These are phyloP conservation scores for Cossypha niveicapilla DNA, from an alignment of 2,797 vertebrate genomes.

Conservation along the genomic window DNA sequence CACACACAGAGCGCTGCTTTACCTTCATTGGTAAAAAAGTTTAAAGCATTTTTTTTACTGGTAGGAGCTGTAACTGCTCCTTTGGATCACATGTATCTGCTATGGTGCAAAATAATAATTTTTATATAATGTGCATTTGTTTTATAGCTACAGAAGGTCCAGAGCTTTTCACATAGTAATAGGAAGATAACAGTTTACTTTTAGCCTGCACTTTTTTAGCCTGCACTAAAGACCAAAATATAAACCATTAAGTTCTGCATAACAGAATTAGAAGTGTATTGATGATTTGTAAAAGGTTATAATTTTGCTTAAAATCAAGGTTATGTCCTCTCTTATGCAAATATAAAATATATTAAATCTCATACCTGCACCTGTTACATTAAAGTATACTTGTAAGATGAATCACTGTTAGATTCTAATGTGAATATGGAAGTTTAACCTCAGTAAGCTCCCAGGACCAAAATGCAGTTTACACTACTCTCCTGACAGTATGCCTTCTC, in stretches of 20 bases:
- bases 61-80: background rate
- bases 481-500: rapidly evolving
- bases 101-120: background rate
- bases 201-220: background rate
- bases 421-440: background rate
- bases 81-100: background rate
- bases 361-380: background rate
- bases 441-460: background rate
- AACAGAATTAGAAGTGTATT: background rate
- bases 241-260: background rate
- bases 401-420: background rate
- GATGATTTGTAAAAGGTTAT: background rate
- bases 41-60: background rate
- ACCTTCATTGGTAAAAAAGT: background rate
- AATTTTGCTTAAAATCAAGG: background rate
- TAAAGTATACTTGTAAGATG: background rate
- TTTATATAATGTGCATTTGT: background rate
- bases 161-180: background rate
- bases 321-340: background rate
- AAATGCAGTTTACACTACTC: background rate
- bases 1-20: background rate
- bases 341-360: background rate
- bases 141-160: background rate
- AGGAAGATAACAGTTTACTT: background rate
- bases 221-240: background rate